Conservation (phyloP, 2,888 invertebrate species). For the Steinernema carpocapsae region DNA sequence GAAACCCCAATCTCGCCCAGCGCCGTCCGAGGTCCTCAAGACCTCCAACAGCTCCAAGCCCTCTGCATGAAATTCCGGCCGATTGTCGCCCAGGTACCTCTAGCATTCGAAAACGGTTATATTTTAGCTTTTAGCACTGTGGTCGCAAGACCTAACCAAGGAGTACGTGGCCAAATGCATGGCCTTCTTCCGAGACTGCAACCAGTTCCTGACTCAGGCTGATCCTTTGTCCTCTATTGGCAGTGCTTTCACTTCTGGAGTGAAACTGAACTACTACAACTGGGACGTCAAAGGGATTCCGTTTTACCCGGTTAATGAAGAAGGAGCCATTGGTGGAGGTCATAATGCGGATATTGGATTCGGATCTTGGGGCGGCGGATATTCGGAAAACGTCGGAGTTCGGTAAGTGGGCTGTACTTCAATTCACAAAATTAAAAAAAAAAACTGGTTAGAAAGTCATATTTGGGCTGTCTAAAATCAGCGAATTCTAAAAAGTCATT, state of each 20-base stretch:
- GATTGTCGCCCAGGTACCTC: neutral
- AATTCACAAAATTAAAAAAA: no score
- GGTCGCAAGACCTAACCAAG: constrained; percentile 43
- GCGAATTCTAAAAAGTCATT: neutral
- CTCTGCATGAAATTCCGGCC: neutral
- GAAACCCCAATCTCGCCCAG: neutral
- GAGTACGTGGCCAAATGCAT: constrained; percentile 54
- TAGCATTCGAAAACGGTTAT: no score
- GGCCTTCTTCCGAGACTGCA: constrained; percentile 61
- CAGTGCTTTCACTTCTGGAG: constrained; percentile 55
- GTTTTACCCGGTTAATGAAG: constrained; percentile 63
- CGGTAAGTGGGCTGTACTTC: constrained; percentile 45
- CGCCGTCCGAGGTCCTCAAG: constrained; percentile 4
- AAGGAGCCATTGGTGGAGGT: constrained; percentile 61
- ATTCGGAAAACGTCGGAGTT: constrained; percentile 58
- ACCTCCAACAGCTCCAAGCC: constrained; percentile 13
- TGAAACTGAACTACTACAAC: constrained; percentile 41
- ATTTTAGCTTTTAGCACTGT: constrained; percentile 40
- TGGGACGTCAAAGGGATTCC: constrained; percentile 64
- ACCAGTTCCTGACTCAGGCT: constrained; percentile 53
- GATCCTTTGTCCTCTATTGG: constrained; percentile 60
- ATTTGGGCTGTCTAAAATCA: no score
- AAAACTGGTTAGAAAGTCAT: no score
- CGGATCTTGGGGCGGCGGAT: constrained; percentile 65
- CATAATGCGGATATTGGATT: constrained; percentile 56